phyloP scores from a whole-genome alignment of 2,888 invertebrate species.

The Heliconius ismenius region DNA sequence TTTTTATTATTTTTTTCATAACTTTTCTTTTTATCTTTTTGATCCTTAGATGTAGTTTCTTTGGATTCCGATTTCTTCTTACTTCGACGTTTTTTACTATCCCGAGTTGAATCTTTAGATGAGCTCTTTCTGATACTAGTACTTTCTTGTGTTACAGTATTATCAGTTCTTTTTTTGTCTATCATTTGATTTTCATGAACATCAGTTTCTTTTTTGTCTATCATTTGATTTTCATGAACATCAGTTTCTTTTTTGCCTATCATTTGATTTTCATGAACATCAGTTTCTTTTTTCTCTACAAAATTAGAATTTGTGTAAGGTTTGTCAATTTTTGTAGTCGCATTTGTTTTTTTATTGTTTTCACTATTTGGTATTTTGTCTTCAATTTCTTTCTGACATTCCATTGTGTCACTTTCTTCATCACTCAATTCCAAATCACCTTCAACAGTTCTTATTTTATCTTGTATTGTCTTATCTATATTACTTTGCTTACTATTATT shows the following conservation, averaged over 20 bases:
- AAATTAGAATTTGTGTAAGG: background rate
- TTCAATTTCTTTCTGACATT: slow-evolving; percentile 29
- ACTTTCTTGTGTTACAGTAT: slow-evolving; percentile 20
- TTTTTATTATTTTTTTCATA: slow-evolving; percentile 44
- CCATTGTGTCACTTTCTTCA: slow-evolving; percentile 61
- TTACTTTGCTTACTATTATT: background rate
- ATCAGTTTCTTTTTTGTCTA: background rate
- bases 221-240: background rate
- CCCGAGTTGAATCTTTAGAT: slow-evolving; percentile 24
- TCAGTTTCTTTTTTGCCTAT: background rate
- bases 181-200: background rate
- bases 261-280: background rate
- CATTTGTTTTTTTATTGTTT: background rate
- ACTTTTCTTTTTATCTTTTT: slow-evolving; percentile 47
- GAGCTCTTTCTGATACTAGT: slow-evolving; percentile 8
- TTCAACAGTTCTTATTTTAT: slow-evolving; percentile 55
- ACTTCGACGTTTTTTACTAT: slow-evolving; percentile 50
- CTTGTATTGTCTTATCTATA: slow-evolving; percentile 23
- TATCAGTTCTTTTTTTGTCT: background rate
- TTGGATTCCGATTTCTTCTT: slow-evolving; percentile 52
- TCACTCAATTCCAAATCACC: slow-evolving; percentile 73
- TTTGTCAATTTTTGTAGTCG: background rate
- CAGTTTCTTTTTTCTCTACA: slow-evolving; percentile 3
- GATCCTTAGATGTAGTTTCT: slow-evolving; percentile 47
- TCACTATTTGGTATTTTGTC: background rate